A percentile compares a stretch with the other conserved stretches of the same genome.
Conservation (phyloP, 2,113 vertebrate species). For the Eulacestoma nigropectus region DNA sequence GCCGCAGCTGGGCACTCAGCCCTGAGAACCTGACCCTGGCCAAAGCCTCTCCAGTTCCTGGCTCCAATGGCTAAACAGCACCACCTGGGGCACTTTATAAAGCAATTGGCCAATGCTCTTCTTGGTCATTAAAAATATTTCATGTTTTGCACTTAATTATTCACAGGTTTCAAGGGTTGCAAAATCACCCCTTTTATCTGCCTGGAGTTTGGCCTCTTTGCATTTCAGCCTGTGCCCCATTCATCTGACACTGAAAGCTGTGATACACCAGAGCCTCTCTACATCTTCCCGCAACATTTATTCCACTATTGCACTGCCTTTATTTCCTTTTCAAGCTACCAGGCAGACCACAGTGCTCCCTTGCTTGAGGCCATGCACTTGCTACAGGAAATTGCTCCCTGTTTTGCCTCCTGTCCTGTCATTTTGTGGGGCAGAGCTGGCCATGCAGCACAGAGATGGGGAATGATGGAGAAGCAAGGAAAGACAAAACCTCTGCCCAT, state of each 20-base stretch:
- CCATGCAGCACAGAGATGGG: neutral
- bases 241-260: neutral
- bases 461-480: neutral
- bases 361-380: neutral
- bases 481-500: neutral
- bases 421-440: neutral
- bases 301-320: neutral
- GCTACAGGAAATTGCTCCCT: neutral
- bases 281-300: neutral
- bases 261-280: neutral
- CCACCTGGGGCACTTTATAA: neutral
- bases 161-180: neutral
- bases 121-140: neutral
- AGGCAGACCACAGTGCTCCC: neutral
- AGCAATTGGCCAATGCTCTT: neutral
- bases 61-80: neutral
- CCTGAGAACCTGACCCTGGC: neutral
- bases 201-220: neutral
- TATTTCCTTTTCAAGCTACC: neutral
- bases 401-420: neutral
- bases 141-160: neutral
- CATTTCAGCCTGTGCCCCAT: neutral
- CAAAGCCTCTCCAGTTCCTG: neutral
- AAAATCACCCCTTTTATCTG: neutral
- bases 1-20: neutral